Percentiles rank a stretch among this genome's conserved stretches.
These are phyloP conservation scores for Calameuta pallipes DNA, from an alignment of 2,888 invertebrate genomes.

Conservation along the genomic window DNA sequence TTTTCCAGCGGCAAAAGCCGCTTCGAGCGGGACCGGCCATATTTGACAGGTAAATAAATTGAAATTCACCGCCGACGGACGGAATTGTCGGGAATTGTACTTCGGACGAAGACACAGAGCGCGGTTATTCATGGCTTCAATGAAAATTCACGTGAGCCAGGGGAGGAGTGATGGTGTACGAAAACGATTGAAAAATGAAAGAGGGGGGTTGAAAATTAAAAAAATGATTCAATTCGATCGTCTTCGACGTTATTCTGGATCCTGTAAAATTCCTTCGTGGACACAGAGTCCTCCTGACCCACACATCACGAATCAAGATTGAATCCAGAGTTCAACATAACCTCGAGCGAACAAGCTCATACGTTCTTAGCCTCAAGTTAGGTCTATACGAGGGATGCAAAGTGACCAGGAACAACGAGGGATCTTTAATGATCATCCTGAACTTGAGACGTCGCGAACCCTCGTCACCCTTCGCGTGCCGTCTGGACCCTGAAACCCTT, in stretches of 20 bases:
- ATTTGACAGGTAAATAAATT: slow-evolving; percentile 33
- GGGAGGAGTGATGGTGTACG: neutral
- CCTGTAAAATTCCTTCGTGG: neutral
- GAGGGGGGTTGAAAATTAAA: neutral
- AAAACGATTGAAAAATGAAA: neutral
- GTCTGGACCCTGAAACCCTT: neutral
- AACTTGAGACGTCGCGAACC: neutral
- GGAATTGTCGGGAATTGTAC: neutral
- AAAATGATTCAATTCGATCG: neutral
- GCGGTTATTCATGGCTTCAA: neutral
- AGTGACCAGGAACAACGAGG: neutral
- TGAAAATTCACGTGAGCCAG: neutral
- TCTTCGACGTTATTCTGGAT: neutral
- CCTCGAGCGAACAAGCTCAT: neutral
- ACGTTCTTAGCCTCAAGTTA: neutral
- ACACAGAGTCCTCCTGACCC: neutral
- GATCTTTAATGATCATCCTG: neutral
- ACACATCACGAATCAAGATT: neutral
- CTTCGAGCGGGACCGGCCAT: slow-evolving; percentile 19
- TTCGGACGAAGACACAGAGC: neutral
- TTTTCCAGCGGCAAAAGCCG: neutral
- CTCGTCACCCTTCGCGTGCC: neutral
- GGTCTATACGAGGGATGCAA: neutral
- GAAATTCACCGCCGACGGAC: slow-evolving; percentile 16
- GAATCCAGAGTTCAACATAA: neutral